phyloP scores from a whole-genome alignment of 1,140 invertebrate species.

The Apocrypta bakeri region DNA sequence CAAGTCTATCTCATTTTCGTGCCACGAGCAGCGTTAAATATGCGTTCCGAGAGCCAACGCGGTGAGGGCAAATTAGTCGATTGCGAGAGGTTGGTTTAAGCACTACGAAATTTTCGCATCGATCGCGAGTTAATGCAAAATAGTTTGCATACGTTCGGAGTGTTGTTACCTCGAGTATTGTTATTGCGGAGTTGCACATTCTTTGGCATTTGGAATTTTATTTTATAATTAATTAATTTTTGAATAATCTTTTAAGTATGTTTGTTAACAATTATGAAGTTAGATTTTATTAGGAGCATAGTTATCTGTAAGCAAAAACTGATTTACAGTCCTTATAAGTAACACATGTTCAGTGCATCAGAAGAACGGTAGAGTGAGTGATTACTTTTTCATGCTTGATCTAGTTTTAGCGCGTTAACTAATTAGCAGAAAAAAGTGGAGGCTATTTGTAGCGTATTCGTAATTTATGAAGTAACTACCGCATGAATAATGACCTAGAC shows the following conservation, averaged over 20 bases:
- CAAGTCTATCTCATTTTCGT: background rate
- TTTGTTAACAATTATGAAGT: too few species aligned
- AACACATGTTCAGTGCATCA: background rate
- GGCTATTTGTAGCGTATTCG: background rate
- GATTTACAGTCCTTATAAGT: too few species aligned
- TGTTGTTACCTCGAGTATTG: background rate
- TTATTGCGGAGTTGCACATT: background rate
- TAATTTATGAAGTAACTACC: slow-evolving; percentile 12
- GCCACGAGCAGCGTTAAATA: background rate
- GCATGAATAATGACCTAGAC: slow-evolving; percentile 2
- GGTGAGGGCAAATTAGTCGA: background rate
- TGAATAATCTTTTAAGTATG: too few species aligned
- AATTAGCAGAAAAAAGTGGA: slow-evolving; percentile 17
- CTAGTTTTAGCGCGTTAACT: slow-evolving; percentile 12
- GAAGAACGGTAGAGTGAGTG: background rate
- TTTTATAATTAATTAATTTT: too few species aligned
- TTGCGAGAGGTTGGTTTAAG: background rate
- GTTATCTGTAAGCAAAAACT: too few species aligned
- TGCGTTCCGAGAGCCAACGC: background rate
- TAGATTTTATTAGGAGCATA: too few species aligned
- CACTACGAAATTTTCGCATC: background rate
- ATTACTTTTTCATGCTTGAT: slow-evolving; percentile 10
- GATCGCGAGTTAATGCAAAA: background rate
- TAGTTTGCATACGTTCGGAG: background rate
- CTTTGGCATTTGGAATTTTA: too few species aligned